Percentiles rank a stretch among this genome's conserved stretches.
phyloP scores from a whole-genome alignment of 2,888 invertebrate genomes.

The Rhagonycha fulva region DNA sequence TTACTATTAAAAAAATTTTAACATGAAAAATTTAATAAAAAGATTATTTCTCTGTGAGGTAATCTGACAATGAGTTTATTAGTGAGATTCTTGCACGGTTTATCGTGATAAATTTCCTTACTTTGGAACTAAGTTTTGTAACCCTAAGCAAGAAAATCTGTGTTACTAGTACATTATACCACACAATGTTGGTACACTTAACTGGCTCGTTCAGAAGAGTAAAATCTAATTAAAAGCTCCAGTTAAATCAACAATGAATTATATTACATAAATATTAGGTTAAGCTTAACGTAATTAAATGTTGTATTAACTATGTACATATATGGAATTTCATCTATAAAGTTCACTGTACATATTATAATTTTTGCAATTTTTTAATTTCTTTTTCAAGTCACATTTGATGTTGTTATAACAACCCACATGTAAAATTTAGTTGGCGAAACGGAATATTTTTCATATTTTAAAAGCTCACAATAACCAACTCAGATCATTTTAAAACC shows the following conservation, averaged over 20 bases:
- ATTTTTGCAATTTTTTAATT: neutral
- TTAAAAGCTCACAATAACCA: neutral
- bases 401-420: neutral
- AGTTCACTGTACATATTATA: neutral
- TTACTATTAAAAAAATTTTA: neutral
- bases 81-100: neutral
- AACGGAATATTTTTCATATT: neutral
- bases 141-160: neutral
- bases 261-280: neutral
- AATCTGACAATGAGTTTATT: neutral
- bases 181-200: neutral
- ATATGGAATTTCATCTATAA: neutral
- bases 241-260: constrained; percentile 1
- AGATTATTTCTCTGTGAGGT: neutral
- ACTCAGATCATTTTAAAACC: neutral
- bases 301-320: neutral
- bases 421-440: neutral
- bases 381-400: neutral
- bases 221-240: neutral
- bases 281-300: constrained; percentile 1
- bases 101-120: neutral
- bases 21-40: neutral
- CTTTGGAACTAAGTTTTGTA: neutral
- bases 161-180: neutral
- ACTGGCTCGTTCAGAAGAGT: neutral